Evolutionary conservation across 2,797 vertebrate genomes (phyloP).

Genomic region (Poecilia picta): DNA sequence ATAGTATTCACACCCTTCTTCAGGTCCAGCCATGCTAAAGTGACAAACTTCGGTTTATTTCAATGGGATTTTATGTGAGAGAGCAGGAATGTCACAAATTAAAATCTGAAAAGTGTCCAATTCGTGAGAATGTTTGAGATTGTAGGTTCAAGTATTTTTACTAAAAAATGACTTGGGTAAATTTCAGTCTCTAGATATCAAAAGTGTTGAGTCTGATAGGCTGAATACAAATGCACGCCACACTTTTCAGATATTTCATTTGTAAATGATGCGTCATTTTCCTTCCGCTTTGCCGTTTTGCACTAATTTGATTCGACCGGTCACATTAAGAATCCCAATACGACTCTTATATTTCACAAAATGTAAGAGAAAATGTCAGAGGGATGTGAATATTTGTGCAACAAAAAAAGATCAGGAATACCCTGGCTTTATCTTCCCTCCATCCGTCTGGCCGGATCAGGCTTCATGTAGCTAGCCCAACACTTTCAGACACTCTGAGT

Average conservation of each 20-base stretch:
- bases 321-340: background rate
- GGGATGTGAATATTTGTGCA: background rate
- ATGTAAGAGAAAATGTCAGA: background rate
- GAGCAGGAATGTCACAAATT: background rate
- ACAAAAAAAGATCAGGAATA: background rate
- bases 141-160: background rate
- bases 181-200: background rate
- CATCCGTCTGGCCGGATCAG: background rate
- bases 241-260: background rate
- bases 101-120: background rate
- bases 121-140: background rate
- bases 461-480: background rate
- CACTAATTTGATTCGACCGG: background rate
- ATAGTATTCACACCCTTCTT: slow-evolving; percentile 2
- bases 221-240: background rate
- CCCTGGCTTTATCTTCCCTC: background rate
- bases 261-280: background rate
- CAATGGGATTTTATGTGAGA: background rate
- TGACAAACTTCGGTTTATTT: background rate
- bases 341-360: background rate
- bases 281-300: background rate
- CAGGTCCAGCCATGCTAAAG: background rate
- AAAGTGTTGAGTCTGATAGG: background rate
- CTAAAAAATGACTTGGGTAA: background rate
- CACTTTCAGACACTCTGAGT: background rate